Conservation (phyloP, 2,797 vertebrate genomes). For the Macropus fuliginosus region DNA sequence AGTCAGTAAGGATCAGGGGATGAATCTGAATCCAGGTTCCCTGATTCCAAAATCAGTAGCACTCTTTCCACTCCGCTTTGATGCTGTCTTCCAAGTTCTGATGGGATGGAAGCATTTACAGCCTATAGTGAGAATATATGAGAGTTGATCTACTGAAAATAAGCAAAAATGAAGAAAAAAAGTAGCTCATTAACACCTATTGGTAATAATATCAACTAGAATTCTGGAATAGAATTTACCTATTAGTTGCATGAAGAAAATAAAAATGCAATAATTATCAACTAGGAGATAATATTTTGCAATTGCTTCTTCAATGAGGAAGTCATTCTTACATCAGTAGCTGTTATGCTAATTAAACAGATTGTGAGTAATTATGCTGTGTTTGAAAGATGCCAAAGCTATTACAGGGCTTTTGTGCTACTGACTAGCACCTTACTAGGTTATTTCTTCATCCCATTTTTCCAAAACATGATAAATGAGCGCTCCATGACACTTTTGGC, state of each 20-base stretch:
- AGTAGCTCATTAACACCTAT: background rate
- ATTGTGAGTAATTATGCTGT: conserved; percentile 10
- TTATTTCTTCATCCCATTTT: background rate
- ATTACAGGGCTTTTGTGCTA: background rate
- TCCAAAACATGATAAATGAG: background rate
- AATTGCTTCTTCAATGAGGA: background rate
- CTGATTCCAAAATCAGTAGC: background rate
- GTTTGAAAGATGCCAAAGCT: background rate
- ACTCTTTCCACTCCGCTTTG: background rate
- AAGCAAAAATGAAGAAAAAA: accelerated
- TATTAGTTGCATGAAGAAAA: background rate
- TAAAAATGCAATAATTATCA: background rate
- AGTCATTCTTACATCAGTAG: background rate
- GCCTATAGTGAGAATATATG: background rate
- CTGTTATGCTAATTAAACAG: background rate
- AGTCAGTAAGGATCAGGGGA: background rate
- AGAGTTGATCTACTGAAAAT: background rate
- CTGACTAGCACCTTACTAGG: background rate
- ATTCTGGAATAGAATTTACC: background rate
- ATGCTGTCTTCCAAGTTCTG: background rate
- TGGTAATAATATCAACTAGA: background rate
- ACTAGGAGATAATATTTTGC: background rate
- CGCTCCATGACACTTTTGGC: background rate
- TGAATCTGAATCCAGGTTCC: background rate
- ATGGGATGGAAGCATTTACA: background rate